Conservation (phyloP, 2,888 invertebrate species). For the Agonopterix arenella region DNA sequence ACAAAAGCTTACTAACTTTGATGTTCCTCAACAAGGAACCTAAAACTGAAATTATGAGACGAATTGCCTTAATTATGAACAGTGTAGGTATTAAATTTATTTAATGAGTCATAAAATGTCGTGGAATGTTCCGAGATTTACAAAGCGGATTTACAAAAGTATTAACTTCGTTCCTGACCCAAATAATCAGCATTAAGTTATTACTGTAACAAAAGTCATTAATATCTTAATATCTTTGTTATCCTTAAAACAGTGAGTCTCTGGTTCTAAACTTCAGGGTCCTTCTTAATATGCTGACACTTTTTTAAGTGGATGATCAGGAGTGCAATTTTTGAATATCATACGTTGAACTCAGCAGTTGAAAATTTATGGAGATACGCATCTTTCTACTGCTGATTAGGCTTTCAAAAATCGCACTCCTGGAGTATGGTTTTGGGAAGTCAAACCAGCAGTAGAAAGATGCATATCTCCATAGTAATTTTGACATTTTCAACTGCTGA, state of each 20-base stretch:
- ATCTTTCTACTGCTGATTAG: too few relatives aligned
- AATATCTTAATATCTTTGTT: neutral
- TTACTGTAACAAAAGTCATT: neutral
- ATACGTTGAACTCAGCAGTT: too few relatives aligned
- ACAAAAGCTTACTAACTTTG: neutral
- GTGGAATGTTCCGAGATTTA: conserved; percentile 30
- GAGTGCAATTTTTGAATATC: too few relatives aligned
- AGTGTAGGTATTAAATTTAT: conserved; percentile 34
- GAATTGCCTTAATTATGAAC: conserved; percentile 33
- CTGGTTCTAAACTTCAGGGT: too few relatives aligned
- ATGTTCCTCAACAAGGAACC: conserved; percentile 1
- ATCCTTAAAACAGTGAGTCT: neutral
- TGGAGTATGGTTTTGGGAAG: too few relatives aligned
- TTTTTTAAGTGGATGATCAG: too few relatives aligned
- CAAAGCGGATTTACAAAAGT: conserved; percentile 38
- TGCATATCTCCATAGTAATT: too few relatives aligned
- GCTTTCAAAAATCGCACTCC: too few relatives aligned
- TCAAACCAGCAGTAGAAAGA: too few relatives aligned
- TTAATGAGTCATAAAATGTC: conserved; percentile 54
- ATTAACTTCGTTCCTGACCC: conserved; percentile 54
- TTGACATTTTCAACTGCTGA: too few relatives aligned
- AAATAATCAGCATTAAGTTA: conserved; percentile 24
- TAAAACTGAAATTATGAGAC: conserved; percentile 15
- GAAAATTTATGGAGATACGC: too few relatives aligned
- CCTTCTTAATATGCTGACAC: too few relatives aligned